Evolutionary conservation across 2,113 vertebrate species (phyloP).

Genomic region (Tauraco erythrolophus): DNA sequence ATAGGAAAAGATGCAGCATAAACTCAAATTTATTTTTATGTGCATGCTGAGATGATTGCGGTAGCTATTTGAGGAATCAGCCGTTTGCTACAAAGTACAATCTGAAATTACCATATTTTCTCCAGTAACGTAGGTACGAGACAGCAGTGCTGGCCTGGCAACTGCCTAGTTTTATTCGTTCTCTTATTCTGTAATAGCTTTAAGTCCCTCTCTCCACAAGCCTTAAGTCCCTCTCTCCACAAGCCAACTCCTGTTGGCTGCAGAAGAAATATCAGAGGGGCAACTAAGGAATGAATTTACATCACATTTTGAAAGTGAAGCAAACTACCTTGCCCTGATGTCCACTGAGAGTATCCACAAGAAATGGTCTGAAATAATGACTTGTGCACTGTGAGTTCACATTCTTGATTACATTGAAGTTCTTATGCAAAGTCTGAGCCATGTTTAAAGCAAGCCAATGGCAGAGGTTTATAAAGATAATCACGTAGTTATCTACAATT

Average conservation of each 20-base stretch:
- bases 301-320: background rate
- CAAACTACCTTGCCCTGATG: background rate
- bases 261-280: background rate
- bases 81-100: background rate
- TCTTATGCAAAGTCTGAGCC: background rate
- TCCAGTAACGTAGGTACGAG: background rate
- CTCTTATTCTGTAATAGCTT: background rate
- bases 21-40: background rate
- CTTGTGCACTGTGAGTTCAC: fast-evolving
- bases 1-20: background rate
- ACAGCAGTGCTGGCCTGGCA: background rate
- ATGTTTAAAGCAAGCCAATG: background rate
- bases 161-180: background rate
- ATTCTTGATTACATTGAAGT: background rate
- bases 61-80: background rate
- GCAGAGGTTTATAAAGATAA: background rate
- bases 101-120: background rate
- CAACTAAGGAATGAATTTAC: background rate
- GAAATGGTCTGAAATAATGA: background rate
- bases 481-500: background rate
- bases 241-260: background rate
- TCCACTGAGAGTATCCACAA: background rate
- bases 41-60: background rate
- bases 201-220: background rate
- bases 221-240: background rate